A percentile compares a stretch with the other conserved stretches of the same genome.
These are phyloP conservation scores for Gnatocerus cornutus DNA, from an alignment of 2,888 invertebrate species.

Conservation along the genomic window DNA sequence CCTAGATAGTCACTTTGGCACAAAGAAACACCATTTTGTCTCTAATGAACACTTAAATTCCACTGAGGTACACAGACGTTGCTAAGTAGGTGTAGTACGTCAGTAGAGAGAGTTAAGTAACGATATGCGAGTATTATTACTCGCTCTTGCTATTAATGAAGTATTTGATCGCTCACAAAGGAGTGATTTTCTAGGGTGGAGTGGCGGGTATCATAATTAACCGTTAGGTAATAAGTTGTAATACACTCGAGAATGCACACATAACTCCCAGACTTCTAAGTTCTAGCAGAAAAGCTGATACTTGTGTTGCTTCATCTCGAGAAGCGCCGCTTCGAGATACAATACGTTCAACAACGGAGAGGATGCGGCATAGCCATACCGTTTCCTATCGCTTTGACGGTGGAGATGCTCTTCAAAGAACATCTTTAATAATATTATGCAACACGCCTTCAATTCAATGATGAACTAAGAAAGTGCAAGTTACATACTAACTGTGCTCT, in stretches of 20 bases:
- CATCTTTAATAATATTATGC: slow-evolving; percentile 37
- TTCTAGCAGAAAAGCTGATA: slow-evolving; percentile 28
- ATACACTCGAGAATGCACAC: slow-evolving; percentile 49
- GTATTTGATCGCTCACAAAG: slow-evolving; percentile 56
- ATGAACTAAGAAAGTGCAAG: neutral
- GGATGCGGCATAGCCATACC: slow-evolving; percentile 21
- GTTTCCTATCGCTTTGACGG: slow-evolving; percentile 34
- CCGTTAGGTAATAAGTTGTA: slow-evolving; percentile 50
- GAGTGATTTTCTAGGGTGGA: slow-evolving; percentile 50
- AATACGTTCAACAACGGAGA: slow-evolving; percentile 9
- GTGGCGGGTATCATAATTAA: slow-evolving; percentile 53
- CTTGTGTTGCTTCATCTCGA: slow-evolving; percentile 20
- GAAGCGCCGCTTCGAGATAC: slow-evolving; percentile 21
- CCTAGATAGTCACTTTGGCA: no score
- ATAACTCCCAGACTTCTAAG: slow-evolving; percentile 30
- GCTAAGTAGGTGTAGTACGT: slow-evolving; percentile 40
- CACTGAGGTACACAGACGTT: slow-evolving; percentile 31
- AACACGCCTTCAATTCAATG: neutral
- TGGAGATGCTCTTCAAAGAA: slow-evolving; percentile 36
- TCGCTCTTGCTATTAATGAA: slow-evolving; percentile 50
- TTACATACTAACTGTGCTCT: no score
- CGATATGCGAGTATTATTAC: slow-evolving; percentile 47
- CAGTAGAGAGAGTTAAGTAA: slow-evolving; percentile 44
- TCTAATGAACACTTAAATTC: slow-evolving; percentile 46
- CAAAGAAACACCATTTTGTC: slow-evolving; percentile 34